These are phyloP conservation scores for Threskiornis aethiopicus DNA, from an alignment of 2,797 vertebrate genomes.

Conservation along the genomic window DNA sequence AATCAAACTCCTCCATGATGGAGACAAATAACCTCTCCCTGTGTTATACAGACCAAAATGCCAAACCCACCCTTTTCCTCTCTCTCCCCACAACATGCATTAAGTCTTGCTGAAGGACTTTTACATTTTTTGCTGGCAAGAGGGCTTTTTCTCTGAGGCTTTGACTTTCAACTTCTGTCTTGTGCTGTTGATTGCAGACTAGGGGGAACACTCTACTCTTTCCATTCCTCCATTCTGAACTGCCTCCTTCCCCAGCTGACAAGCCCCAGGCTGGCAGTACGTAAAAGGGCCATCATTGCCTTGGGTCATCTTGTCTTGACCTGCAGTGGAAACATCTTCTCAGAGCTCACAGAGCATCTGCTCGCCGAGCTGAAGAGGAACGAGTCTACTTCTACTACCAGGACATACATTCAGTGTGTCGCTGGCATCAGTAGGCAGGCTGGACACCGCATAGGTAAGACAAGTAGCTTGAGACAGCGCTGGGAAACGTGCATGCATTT, in stretches of 20 bases:
- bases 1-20: neutral
- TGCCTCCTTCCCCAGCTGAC: slow-evolving; percentile 91
- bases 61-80: neutral
- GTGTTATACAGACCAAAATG: neutral
- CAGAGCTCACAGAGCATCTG: slow-evolving; percentile 88
- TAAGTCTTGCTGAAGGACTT: neutral
- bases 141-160: neutral
- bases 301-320: slow-evolving; percentile 90
- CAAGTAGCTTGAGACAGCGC: neutral
- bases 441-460: slow-evolving; percentile 90
- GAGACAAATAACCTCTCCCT: neutral
- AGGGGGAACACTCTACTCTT: slow-evolving; percentile 84
- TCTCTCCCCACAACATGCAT: neutral
- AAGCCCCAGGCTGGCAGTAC: slow-evolving; percentile 90
- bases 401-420: slow-evolving; percentile 92
- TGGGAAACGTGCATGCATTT: accelerated
- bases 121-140: neutral
- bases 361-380: slow-evolving; percentile 77
- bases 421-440: slow-evolving; percentile 90
- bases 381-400: slow-evolving; percentile 80
- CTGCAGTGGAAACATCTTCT: slow-evolving; percentile 87
- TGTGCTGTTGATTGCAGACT: slow-evolving; percentile 75
- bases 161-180: neutral
- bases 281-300: slow-evolving; percentile 90
- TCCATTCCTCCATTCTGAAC: slow-evolving; percentile 88